Evolutionary conservation across 2,113 vertebrate species (phyloP), one percentile per base, ranked within the genome.

Genomic region (Numenius arquata): DNA sequence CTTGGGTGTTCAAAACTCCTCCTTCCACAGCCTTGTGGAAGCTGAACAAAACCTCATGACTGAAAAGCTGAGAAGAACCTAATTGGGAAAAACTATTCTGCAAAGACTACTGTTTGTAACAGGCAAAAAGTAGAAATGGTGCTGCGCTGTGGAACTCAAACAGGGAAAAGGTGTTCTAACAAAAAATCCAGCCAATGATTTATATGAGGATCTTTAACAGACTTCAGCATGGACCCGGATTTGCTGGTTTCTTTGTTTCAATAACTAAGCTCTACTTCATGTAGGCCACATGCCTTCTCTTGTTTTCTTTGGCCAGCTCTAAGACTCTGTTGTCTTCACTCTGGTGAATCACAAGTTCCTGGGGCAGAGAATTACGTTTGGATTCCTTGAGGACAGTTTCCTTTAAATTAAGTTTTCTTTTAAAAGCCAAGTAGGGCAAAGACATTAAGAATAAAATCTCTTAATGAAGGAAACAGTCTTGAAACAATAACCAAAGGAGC

Each of bases 361-460:
- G 2, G 2, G 86, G 62, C 95, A 95, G 70, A 93, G 88, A 90
- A 85, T 90, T 73, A 82, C n/a, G 23, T 89, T 76, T 95, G 61
- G 74, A 91, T 87, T 89, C 76, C 90, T 96, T 93, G 56, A 96
- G 83, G 94, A 95, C 48, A 78, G 76, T 72, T 93, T 93, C 32
- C 68, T 91, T 94, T 86, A 94, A 86, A 96, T 94, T 95, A 95
- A 63, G 68, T 95, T 92, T 93, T 93, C 76, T 92, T 95, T 92
- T 18, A 81, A 93, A 96, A 88, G 68, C 56, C 92, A 93, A 90
- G 34, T 81, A 94, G 85, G 72, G 61, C 85, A 95, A 86, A 96
- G 52, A 90, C 66, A 75, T 92, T 61, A 93, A 71, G 56, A 96
- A 90, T 45, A 81, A 90, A 53, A 87, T 61, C 29, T 59, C 81